phyloP scores from a whole-genome alignment of 2,797 vertebrate species.

The Halcyon leucocephala region DNA sequence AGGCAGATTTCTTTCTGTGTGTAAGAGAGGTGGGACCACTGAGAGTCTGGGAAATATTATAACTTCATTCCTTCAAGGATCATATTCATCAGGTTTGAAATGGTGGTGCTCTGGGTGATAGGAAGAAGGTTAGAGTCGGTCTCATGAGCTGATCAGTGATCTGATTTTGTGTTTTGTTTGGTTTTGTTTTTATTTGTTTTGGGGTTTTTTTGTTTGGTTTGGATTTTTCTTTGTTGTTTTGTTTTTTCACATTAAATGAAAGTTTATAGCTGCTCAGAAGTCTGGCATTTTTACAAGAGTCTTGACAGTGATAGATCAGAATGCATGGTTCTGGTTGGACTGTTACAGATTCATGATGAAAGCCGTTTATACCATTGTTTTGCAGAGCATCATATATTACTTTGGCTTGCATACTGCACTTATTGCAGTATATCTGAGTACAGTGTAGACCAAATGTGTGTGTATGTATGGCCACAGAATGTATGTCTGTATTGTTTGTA shows the following conservation, averaged over 20 bases:
- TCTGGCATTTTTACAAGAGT: background rate
- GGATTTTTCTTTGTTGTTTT: too few species aligned
- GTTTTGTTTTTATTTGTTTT: background rate
- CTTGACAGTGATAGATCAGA: background rate
- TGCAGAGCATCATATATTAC: accelerated
- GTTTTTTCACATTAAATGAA: background rate
- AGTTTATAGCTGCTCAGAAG: background rate
- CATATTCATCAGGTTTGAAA: background rate
- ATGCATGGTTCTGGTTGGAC: background rate
- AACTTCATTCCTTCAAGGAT: background rate
- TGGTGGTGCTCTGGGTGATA: background rate
- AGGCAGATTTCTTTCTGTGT: background rate
- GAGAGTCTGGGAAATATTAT: background rate
- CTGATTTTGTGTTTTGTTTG: background rate
- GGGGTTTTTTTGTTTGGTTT: too few species aligned
- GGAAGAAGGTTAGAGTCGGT: background rate
- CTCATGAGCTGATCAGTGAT: background rate
- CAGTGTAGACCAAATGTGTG: background rate
- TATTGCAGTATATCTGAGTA: background rate
- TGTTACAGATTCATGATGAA: background rate
- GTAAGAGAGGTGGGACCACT: background rate
- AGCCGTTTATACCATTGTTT: background rate
- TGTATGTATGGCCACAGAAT: background rate
- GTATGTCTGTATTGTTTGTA: background rate
- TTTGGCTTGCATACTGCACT: background rate